Conservation (phyloP, 92 coral and sea anemone genomes). For the Meandrina meandrites region DNA sequence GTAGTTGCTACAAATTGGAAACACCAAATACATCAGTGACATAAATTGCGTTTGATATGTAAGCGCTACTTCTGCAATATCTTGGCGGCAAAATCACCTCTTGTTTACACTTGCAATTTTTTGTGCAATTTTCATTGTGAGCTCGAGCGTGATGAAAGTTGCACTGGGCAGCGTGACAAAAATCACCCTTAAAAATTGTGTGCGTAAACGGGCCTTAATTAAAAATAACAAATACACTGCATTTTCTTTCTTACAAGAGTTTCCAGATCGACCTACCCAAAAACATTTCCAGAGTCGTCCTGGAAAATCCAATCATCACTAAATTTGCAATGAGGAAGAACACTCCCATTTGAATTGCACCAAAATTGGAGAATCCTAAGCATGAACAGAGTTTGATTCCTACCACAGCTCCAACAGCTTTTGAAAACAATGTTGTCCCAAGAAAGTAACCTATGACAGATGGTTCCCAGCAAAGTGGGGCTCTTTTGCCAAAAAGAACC, state of each 20-base stretch:
- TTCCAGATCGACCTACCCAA: slow-evolving; percentile 64
- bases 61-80: no score
- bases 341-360: slow-evolving; percentile 79
- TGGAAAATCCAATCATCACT: slow-evolving; percentile 85
- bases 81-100: no score
- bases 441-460: slow-evolving; percentile 78
- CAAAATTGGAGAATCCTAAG: slow-evolving; percentile 67
- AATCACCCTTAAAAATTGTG: no score
- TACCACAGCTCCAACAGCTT: slow-evolving; percentile 88
- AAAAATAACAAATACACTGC: no score
- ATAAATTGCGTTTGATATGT: no score
- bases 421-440: slow-evolving; percentile 68
- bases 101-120: no score
- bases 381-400: slow-evolving; percentile 75
- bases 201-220: no score
- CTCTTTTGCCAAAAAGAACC: slow-evolving; percentile 76
- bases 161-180: no score
- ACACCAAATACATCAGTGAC: neutral
- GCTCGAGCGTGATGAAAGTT: no score
- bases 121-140: no score
- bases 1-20: slow-evolving; percentile 59
- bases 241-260: no score
- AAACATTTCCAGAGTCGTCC: slow-evolving; percentile 80
- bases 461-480: slow-evolving; percentile 86
- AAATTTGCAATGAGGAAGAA: slow-evolving; percentile 71